Percentiles rank a stretch among this genome's conserved stretches.
Evolutionary conservation across 2,888 invertebrate genomes (phyloP).

Genomic region (Parnassius orleans): DNA sequence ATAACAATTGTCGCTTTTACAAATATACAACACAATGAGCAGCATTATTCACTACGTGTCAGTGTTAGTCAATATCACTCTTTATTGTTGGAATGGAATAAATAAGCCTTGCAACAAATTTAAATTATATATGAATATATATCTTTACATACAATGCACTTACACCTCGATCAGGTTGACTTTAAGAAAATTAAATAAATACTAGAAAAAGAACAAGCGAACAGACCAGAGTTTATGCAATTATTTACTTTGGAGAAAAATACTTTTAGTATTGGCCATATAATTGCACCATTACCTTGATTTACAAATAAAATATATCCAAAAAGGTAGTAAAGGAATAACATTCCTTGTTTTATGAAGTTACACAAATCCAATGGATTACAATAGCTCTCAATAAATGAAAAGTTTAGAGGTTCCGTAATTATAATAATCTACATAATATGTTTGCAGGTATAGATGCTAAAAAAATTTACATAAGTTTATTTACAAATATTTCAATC

Average conservation of each 20-base stretch:
- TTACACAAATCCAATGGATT: constrained; percentile 8
- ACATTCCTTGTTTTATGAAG: constrained; percentile 11
- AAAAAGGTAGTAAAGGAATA: constrained; percentile 10
- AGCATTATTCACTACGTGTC: constrained; percentile 40
- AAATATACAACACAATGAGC: constrained; percentile 64
- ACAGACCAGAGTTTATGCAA: constrained; percentile 13
- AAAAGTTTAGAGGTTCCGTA: constrained; percentile 6
- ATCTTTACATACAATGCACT: constrained; percentile 24
- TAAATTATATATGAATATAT: constrained; percentile 36
- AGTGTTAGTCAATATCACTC: constrained; percentile 58
- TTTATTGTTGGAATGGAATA: constrained; percentile 68
- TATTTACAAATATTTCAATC: no score
- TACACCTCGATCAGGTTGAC: constrained; percentile 1
- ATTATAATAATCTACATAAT: neutral
- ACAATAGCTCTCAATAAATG: constrained; percentile 15
- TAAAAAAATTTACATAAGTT: no score
- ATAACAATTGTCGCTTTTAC: constrained; percentile 61
- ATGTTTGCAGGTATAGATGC: no score
- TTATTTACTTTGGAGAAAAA: constrained; percentile 22
- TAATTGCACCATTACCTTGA: constrained; percentile 62
- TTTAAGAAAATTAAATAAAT: constrained; percentile 20
- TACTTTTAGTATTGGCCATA: constrained; percentile 27
- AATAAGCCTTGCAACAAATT: constrained; percentile 53
- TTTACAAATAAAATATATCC: constrained; percentile 48
- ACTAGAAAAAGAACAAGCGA: constrained; percentile 21